These are phyloP conservation scores for Pseudomugil tenellus DNA, from an alignment of 2,797 vertebrate genomes.

Conservation along the genomic window DNA sequence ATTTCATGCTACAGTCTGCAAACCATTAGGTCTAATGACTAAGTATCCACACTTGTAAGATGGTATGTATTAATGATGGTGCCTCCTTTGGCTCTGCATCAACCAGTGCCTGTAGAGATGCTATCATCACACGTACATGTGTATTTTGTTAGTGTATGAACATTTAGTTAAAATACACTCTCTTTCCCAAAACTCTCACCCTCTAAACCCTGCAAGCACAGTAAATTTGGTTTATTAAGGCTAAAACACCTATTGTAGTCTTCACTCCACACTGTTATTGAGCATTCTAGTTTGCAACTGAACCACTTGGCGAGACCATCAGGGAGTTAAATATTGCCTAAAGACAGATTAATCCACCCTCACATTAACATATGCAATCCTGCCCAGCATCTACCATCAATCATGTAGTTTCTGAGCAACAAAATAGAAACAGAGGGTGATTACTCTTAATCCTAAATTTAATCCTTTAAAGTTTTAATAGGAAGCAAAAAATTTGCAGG, in stretches of 20 bases:
- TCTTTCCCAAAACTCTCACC: slow-evolving; percentile 15
- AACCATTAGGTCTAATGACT: slow-evolving; percentile 72
- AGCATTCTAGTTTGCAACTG: slow-evolving; percentile 40
- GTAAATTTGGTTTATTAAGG: slow-evolving; percentile 48
- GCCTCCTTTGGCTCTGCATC: slow-evolving; percentile 50
- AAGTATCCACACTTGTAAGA: slow-evolving; percentile 57
- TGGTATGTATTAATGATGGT: slow-evolving; percentile 66
- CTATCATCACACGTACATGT: slow-evolving; percentile 30
- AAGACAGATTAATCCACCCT: slow-evolving; percentile 35
- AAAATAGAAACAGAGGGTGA: slow-evolving; percentile 9
- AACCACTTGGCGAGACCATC: slow-evolving; percentile 47
- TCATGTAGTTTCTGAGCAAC: slow-evolving; percentile 8
- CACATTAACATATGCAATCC: not conserved
- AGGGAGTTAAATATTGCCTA: slow-evolving; percentile 37
- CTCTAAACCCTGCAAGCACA: slow-evolving; percentile 41
- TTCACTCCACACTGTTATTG: slow-evolving; percentile 29
- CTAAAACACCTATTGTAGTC: slow-evolving; percentile 37
- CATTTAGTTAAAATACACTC: slow-evolving; percentile 27
- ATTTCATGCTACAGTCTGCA: slow-evolving; percentile 75
- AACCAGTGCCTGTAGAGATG: slow-evolving; percentile 47
- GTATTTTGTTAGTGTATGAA: slow-evolving; percentile 19
- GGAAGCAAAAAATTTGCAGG: slow-evolving; percentile 19
- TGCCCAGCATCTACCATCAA: not conserved
- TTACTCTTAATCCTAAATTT: slow-evolving; percentile 18
- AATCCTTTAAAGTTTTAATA: slow-evolving; percentile 8